phyloP scores from a whole-genome alignment of 2,888 invertebrate species.

The Pandemis heparana region DNA sequence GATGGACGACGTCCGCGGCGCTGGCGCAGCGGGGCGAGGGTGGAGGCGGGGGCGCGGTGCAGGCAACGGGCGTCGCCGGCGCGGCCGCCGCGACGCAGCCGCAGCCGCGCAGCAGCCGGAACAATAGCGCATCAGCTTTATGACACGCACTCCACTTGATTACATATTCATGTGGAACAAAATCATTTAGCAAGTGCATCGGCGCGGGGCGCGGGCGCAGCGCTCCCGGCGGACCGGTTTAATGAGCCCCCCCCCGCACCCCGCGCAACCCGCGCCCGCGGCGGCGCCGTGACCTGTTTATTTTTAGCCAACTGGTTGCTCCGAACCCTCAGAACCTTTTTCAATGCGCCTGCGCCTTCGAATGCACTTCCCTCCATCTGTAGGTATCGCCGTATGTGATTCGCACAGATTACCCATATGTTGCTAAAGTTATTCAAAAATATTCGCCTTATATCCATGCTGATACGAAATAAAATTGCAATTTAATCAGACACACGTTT shows the following conservation, averaged over 20 bases:
- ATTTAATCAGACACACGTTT: too few species aligned
- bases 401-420: slow-evolving; percentile 14
- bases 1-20: slow-evolving; percentile 17
- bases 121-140: slow-evolving; percentile 43
- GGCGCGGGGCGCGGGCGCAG: slow-evolving; percentile 15
- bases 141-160: slow-evolving; percentile 35
- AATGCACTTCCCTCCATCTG: slow-evolving; percentile 20
- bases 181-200: slow-evolving; percentile 42
- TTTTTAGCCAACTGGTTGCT: slow-evolving; percentile 45
- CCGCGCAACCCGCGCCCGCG: slow-evolving; percentile 23
- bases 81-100: too few species aligned
- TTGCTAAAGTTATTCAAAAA: not conserved
- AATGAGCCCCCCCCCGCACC: slow-evolving; percentile 25
- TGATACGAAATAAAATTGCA: too few species aligned
- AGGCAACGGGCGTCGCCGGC: too few species aligned
- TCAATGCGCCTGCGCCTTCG: slow-evolving; percentile 34
- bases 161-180: slow-evolving; percentile 40
- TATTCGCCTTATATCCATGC: too few species aligned
- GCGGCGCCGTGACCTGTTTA: slow-evolving; percentile 43
- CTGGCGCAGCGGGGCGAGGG: too few species aligned
- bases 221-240: slow-evolving; percentile 41
- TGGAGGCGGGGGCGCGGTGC: too few species aligned
- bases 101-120: slow-evolving; percentile 1
- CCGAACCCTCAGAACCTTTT: slow-evolving; percentile 36
- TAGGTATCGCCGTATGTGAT: slow-evolving; percentile 7